A percentile compares a stretch with the other conserved stretches of the same genome.
These are phyloP conservation scores for Phengaris alcon DNA, from an alignment of 2,888 invertebrate species.

Conservation along the genomic window DNA sequence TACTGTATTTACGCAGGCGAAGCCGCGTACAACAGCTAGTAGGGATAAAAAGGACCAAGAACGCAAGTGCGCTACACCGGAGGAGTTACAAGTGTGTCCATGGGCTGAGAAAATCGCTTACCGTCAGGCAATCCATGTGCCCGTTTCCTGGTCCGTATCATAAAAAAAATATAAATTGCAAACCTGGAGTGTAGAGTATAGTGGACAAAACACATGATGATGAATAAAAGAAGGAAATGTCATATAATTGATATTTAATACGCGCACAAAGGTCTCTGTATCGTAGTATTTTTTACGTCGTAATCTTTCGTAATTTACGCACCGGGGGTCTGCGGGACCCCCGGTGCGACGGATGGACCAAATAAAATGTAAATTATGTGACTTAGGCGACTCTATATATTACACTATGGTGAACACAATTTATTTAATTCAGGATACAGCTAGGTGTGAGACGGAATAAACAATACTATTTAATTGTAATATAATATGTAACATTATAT, in stretches of 20 bases:
- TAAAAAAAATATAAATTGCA: too few relatives aligned
- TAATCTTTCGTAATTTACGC: neutral
- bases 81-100: too few relatives aligned
- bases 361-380: conserved; percentile 14
- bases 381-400: neutral
- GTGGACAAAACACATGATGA: neutral
- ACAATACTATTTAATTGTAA: neutral
- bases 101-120: too few relatives aligned
- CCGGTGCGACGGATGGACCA: neutral
- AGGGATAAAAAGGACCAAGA: too few relatives aligned
- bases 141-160: too few relatives aligned
- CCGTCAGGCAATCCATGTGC: too few relatives aligned
- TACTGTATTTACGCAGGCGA: too few relatives aligned
- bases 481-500: too few relatives aligned
- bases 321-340: neutral
- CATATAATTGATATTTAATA: conserved; percentile 15
- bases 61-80: too few relatives aligned
- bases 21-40: too few relatives aligned
- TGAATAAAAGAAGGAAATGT: neutral
- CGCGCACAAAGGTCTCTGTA: neutral
- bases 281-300: neutral
- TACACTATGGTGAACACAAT: neutral
- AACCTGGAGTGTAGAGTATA: too few relatives aligned
- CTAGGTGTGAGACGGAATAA: neutral
- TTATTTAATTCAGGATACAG: neutral